Percentiles rank a stretch among this genome's conserved stretches.
Conservation (phyloP, 2,888 invertebrate species). For the Auanema sp. region DNA sequence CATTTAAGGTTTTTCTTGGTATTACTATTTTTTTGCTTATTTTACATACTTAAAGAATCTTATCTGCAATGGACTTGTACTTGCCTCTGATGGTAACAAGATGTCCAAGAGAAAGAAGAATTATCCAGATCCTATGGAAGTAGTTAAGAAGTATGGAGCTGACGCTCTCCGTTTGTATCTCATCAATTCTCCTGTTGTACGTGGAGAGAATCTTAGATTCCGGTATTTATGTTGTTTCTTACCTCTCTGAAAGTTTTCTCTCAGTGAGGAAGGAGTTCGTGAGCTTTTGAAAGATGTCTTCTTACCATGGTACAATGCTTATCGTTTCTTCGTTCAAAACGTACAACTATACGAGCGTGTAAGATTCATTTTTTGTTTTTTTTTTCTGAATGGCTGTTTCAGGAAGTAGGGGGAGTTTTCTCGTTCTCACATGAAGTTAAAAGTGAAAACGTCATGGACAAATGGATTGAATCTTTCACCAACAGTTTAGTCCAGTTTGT, state of each 20-base stretch:
- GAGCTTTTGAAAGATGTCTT: slow-evolving; percentile 96
- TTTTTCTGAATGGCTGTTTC: slow-evolving; percentile 17
- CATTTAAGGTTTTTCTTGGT: slow-evolving; percentile 85
- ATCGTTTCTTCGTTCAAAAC: slow-evolving; percentile 88
- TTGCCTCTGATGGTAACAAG: slow-evolving; percentile 93
- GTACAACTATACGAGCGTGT: slow-evolving; percentile 78
- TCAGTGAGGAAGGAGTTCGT: slow-evolving; percentile 90
- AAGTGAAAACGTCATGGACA: slow-evolving; percentile 83
- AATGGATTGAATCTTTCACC: slow-evolving; percentile 94
- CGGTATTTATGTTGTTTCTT: slow-evolving; percentile 16
- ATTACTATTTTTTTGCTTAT: neutral
- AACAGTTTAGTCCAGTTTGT: slow-evolving; percentile 87
- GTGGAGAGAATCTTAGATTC: slow-evolving; percentile 92
- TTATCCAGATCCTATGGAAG: slow-evolving; percentile 91
- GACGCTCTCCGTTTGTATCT: slow-evolving; percentile 93
- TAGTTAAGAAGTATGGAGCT: slow-evolving; percentile 87
- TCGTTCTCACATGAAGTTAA: slow-evolving; percentile 30
- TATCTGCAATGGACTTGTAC: slow-evolving; percentile 89
- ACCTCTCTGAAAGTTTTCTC: too few relatives aligned
- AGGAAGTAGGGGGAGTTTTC: slow-evolving; percentile 42
- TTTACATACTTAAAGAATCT: slow-evolving; percentile 80
- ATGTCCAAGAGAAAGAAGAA: slow-evolving; percentile 99
- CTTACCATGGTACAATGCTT: slow-evolving; percentile 82
- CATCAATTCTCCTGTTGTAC: slow-evolving; percentile 95
- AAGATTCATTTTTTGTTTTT: slow-evolving; percentile 28